Evolutionary conservation across 1,140 invertebrate species (phyloP).

Genomic region (Reticulitermes speratus): DNA sequence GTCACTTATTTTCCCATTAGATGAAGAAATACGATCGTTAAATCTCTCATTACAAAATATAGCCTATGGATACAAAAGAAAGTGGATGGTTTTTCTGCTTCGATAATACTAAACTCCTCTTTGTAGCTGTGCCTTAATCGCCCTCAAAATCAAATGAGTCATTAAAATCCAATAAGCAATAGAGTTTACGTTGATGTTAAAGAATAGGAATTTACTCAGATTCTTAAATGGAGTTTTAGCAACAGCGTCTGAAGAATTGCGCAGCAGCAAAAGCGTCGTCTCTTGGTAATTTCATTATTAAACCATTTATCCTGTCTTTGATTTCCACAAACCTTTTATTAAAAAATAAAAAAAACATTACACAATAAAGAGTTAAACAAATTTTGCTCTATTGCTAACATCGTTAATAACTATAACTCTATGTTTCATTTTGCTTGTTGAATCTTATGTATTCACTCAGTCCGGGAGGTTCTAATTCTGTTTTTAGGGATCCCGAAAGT

Average conservation of each 20-base stretch:
- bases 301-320: no score
- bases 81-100: neutral
- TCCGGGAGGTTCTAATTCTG: no score
- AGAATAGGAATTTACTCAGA: neutral
- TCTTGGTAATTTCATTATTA: no score
- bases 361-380: no score
- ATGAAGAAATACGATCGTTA: constrained; percentile 13
- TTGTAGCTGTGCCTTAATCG: neutral
- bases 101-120: neutral
- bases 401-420: no score
- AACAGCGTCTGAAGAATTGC: neutral
- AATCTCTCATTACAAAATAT: neutral
- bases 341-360: no score
- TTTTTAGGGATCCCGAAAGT: no score
- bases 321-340: no score
- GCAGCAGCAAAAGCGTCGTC: neutral
- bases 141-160: neutral
- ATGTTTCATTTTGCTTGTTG: no score
- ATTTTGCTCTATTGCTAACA: no score
- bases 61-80: constrained; percentile 16
- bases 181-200: neutral
- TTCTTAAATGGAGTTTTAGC: neutral
- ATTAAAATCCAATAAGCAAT: constrained; percentile 20
- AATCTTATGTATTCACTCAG: no score
- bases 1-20: constrained; percentile 18